phyloP scores from a whole-genome alignment of 2,797 vertebrate genomes.

The Periparus ater region DNA sequence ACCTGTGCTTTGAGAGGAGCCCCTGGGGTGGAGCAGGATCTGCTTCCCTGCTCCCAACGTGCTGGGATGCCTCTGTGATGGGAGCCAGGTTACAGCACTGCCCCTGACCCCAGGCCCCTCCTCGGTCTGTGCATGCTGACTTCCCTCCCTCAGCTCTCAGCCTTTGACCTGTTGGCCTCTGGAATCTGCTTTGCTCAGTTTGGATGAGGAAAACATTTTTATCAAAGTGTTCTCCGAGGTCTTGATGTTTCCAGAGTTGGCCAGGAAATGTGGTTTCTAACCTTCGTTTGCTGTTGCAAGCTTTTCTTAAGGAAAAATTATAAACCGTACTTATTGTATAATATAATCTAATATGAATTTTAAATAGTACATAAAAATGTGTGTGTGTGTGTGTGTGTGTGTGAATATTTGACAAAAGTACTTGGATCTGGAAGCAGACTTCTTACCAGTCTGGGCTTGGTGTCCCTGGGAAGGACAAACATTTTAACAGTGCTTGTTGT shows the following conservation, averaged over 20 bases:
- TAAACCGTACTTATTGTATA: not conserved
- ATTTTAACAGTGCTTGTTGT: not conserved
- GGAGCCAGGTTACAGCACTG: not conserved
- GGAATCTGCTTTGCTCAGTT: not conserved
- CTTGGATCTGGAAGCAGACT: not conserved
- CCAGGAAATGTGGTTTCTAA: not conserved
- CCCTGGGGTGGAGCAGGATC: not conserved
- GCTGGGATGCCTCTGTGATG: not conserved
- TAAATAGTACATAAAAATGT: not conserved
- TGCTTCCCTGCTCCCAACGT: not conserved
- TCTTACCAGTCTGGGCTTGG: not conserved
- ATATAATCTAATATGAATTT: not conserved
- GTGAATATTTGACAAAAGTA: not conserved
- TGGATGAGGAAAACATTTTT: not conserved
- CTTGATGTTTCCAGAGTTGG: not conserved
- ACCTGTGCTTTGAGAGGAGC: not conserved
- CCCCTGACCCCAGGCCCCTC: not conserved
- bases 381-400: not conserved
- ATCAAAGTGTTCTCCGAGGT: not conserved
- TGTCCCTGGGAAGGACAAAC: not conserved
- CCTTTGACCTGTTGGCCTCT: not conserved
- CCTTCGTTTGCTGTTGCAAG: not conserved
- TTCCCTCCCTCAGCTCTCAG: not conserved
- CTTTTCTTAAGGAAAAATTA: not conserved
- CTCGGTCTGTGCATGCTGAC: not conserved